Percentiles rank a stretch among this genome's conserved stretches.
phyloP scores from a whole-genome alignment of 2,797 vertebrate genomes.

The Falco biarmicus region DNA sequence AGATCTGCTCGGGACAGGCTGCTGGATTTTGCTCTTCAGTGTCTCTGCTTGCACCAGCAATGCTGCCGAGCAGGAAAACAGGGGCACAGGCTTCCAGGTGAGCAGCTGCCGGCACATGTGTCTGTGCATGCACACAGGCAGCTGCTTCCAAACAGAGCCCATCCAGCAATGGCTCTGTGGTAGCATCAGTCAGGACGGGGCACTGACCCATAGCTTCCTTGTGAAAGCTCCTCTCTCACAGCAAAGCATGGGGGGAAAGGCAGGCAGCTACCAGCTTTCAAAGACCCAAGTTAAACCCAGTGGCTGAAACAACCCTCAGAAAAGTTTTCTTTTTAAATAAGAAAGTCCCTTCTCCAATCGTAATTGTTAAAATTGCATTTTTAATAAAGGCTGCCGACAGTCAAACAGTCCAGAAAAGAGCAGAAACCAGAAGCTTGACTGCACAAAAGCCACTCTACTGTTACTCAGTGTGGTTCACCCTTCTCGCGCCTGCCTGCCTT shows the following conservation, averaged over 20 bases:
- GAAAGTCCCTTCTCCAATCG: neutral
- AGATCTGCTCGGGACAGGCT: too few species aligned
- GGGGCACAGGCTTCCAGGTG: neutral
- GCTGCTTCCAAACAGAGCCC: neutral
- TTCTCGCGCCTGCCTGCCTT: neutral
- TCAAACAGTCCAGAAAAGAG: neutral
- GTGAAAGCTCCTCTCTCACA: neutral
- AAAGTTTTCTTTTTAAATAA: neutral
- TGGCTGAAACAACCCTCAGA: neutral
- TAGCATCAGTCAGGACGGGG: rapidly evolving
- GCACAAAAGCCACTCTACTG: neutral
- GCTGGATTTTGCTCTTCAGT: rapidly evolving
- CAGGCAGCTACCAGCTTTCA: neutral
- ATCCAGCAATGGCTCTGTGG: neutral
- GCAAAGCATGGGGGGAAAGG: neutral
- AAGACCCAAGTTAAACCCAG: neutral
- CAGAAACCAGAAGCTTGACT: neutral
- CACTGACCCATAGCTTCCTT: neutral
- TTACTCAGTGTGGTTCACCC: rapidly evolving
- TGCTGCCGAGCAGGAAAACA: neutral
- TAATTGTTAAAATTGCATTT: rapidly evolving
- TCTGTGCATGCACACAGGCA: neutral
- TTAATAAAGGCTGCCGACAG: neutral
- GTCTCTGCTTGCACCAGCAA: neutral
- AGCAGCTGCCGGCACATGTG: rapidly evolving